These are phyloP conservation scores for Osmerus mordax DNA, from an alignment of 2,113 vertebrate genomes.

Conservation along the genomic window DNA sequence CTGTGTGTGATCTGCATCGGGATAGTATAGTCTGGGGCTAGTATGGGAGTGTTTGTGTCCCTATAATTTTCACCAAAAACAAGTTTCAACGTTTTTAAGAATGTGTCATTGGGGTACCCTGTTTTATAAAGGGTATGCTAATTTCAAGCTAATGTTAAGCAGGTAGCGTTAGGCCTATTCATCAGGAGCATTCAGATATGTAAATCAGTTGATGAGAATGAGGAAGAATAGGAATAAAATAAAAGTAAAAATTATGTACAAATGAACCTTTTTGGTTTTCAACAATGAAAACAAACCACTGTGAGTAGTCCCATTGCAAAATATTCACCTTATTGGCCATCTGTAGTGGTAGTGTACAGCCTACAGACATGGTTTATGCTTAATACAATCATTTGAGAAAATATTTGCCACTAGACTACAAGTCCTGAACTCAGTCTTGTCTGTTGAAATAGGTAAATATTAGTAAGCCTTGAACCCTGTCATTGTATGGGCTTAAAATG, in stretches of 20 bases:
- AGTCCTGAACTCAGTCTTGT: too few species aligned
- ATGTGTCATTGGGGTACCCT: constrained; percentile 37
- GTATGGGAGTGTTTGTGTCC: constrained; percentile 62
- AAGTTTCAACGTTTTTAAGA: constrained; percentile 43
- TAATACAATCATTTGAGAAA: not conserved
- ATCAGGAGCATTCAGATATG: not conserved
- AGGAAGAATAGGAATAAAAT: not conserved
- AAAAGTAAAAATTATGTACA: constrained; percentile 11
- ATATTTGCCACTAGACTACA: too few species aligned
- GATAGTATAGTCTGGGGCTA: constrained; percentile 63
- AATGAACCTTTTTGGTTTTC: constrained; percentile 11
- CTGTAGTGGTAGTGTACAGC: not conserved
- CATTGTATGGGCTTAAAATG: too few species aligned
- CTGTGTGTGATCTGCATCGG: constrained; percentile 82
- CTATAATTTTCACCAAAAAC: constrained; percentile 57
- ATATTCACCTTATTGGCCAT: not conserved
- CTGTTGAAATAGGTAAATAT: too few species aligned
- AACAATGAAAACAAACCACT: constrained; percentile 17
- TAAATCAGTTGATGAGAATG: not conserved
- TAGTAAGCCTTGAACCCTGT: too few species aligned
- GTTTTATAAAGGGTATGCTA: constrained; percentile 28
- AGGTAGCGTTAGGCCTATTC: not conserved
- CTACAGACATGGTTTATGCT: not conserved
- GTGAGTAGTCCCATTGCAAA: not conserved
- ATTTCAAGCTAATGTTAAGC: constrained; percentile 6